Conservation (phyloP, 2,113 vertebrate species). For the Mustelus asterias region DNA sequence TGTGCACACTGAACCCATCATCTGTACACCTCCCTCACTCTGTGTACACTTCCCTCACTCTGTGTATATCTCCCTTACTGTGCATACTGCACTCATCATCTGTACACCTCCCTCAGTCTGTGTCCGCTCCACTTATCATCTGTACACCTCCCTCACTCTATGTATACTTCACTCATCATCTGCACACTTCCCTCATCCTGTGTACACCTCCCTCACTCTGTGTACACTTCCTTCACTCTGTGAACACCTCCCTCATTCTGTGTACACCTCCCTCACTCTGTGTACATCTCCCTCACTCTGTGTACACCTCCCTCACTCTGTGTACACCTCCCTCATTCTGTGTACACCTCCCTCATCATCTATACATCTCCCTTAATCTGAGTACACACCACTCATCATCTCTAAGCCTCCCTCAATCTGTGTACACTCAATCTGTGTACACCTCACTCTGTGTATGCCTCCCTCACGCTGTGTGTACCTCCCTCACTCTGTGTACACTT, state of each 20-base stretch:
- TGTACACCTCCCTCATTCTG: neutral
- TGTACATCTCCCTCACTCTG: neutral
- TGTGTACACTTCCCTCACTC: neutral
- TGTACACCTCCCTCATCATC: neutral
- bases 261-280: neutral
- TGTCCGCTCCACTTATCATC: too few species aligned
- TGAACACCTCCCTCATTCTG: neutral
- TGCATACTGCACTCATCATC: neutral
- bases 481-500: too few species aligned
- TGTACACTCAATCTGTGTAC: too few species aligned
- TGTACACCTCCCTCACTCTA: neutral
- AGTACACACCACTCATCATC: neutral
- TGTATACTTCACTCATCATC: neutral
- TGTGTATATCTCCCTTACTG: too few species aligned
- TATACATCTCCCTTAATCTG: too few species aligned
- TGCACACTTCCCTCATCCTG: too few species aligned
- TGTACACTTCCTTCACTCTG: neutral
- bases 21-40: neutral
- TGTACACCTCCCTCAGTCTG: neutral
- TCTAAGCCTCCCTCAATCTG: too few species aligned
- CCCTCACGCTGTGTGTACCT: too few species aligned
- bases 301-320: too few species aligned
- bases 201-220: neutral
- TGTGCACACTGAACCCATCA: neutral
- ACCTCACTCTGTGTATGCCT: too few species aligned